phyloP scores from a whole-genome alignment of 2,888 invertebrate species.

The Ptychoptera contaminata region DNA sequence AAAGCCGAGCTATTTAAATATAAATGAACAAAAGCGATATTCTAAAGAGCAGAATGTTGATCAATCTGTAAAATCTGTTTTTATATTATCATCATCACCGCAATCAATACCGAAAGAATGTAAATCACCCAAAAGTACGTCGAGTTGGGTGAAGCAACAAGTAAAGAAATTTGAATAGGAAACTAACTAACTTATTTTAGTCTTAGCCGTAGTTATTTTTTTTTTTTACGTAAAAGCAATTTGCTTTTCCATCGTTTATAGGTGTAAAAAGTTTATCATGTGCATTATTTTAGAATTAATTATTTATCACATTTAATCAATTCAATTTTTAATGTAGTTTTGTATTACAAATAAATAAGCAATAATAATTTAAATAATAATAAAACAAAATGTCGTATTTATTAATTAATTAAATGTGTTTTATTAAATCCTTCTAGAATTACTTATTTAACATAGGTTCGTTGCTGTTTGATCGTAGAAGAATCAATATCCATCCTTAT shows the following conservation, averaged over 20 bases:
- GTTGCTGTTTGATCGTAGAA: too few species aligned
- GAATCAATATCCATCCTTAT: too few species aligned
- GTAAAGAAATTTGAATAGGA: conserved; percentile 30
- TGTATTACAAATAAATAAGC: neutral
- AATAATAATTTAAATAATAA: neutral
- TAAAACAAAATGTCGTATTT: neutral
- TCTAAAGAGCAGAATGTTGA: neutral
- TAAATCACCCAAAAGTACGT: conserved; percentile 1
- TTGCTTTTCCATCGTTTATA: too few species aligned
- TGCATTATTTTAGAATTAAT: neutral
- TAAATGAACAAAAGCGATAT: neutral
- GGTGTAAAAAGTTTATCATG: too few species aligned
- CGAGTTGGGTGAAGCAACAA: conserved; percentile 30
- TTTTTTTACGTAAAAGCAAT: too few species aligned
- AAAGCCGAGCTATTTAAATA: conserved; percentile 8
- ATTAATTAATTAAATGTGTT: neutral
- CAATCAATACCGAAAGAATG: conserved; percentile 11
- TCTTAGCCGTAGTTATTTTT: neutral
- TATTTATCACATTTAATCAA: neutral
- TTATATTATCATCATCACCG: conserved; percentile 11
- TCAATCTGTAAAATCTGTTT: neutral
- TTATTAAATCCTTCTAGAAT: too few species aligned
- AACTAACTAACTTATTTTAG: conserved; percentile 6
- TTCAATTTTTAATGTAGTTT: neutral
- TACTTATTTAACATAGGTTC: too few species aligned